Base-by-base conservation (phyloP, 2,797 vertebrate genomes). In the Tragelaphus eurycerus region DNA sequence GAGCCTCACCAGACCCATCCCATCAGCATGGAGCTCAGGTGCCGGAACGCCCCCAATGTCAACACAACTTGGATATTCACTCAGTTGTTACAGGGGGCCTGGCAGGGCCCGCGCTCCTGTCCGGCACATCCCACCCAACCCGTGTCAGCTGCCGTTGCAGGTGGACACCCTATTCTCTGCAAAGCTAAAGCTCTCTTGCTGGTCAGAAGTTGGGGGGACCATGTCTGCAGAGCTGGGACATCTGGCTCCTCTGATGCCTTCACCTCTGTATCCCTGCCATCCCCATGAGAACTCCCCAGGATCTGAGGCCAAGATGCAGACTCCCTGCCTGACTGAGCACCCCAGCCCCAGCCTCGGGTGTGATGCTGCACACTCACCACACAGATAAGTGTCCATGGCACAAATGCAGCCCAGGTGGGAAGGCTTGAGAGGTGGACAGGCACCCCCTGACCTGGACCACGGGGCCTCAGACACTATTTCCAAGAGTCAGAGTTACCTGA, bases 211-310 rank as follows among this genome's bases (percentile, higher is more conserved):
- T 34, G 25, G 71, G 38, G 71, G 2, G 17, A 11, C 84, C n/a
- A 4, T 12, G 17, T 16, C 3, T 10, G 7, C 71, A 48, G 34
- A 21, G 31, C 25, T 12, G 57, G 86, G 48, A 31, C 0, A 2
- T 67, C 60, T 3, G 1, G 1, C 7, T 11, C 19, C 54, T 46
- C 67, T 17, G 6, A 50, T 8, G 23, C 16, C 34, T 0, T 8
- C 2, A 1, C 12, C 16, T 13, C 19, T 15, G 19, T 27, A 12
- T 46, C 27, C 38, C 3, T 7, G 0, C 16, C 0, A 0, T 50
- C 29, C 52, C 38, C 23, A 1, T 43, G 29, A 78, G 60, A 23
- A 59, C 14, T 16, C 16, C 81, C 38, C 71, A 4, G 83, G 54
- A 15, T 19, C 9, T 27, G 27, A 27, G 34, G 55, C 55, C 25